Conservation (phyloP, 2,797 vertebrate genomes). For the Poeciliopsis presidionis region DNA sequence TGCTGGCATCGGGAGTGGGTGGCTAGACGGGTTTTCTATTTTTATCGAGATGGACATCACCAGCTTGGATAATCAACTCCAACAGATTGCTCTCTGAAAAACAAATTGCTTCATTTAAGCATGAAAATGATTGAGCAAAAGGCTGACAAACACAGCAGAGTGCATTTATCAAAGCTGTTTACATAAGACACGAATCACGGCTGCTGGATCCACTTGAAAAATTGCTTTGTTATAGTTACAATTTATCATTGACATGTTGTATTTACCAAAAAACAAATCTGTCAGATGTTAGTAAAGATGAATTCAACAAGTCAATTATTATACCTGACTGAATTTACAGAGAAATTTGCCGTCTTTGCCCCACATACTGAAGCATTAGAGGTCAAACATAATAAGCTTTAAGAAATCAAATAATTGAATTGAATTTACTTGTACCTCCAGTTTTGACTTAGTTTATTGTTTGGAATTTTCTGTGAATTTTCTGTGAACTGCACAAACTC, state of each 20-base stretch:
- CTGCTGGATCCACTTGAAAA: slow-evolving; percentile 70
- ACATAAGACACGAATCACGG: slow-evolving; percentile 73
- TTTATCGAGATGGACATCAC: slow-evolving; percentile 80
- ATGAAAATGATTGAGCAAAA: slow-evolving; percentile 84
- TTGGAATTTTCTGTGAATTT: not conserved
- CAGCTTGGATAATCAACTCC: slow-evolving; percentile 82
- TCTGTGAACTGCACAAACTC: not conserved
- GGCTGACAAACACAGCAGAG: slow-evolving; percentile 77
- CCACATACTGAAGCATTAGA: not conserved
- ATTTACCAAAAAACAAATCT: slow-evolving; percentile 69
- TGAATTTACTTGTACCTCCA: not conserved
- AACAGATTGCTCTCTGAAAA: slow-evolving; percentile 80
- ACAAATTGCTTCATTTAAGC: slow-evolving; percentile 84
- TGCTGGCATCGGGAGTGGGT: slow-evolving; percentile 53
- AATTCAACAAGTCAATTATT: slow-evolving; percentile 63
- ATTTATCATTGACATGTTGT: slow-evolving; percentile 73
- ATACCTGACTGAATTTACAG: slow-evolving; percentile 35
- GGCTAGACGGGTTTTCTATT: slow-evolving; percentile 71
- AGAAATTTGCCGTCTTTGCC: not conserved
- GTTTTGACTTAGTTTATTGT: not conserved
- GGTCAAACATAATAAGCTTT: slow-evolving; percentile 11
- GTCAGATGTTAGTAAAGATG: slow-evolving; percentile 61
- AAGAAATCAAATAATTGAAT: not conserved
- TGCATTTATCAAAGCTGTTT: slow-evolving; percentile 84
- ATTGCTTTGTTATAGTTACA: slow-evolving; percentile 70